Evolutionary conservation across 2,113 vertebrate genomes (phyloP), one percentile per base, ranked within the genome.

Genomic region (Mohoua ochrocephala): DNA sequence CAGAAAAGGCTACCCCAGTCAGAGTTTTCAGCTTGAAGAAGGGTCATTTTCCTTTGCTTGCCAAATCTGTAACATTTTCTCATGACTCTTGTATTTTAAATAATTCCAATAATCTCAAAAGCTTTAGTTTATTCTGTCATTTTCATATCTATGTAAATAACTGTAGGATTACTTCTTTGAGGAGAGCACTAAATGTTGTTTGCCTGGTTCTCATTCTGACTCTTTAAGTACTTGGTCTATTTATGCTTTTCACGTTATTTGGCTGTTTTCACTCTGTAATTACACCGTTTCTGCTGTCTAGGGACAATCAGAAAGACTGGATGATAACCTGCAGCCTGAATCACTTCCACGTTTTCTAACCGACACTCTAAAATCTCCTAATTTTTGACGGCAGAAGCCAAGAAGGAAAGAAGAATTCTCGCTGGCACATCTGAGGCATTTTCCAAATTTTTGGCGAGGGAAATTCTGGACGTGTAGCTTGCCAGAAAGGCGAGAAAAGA

Each of bases 221-320:
- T 90, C 49, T 61, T 35, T 35, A 73, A 53, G 52, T 17, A 67
- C 33, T 42, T 80, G 28, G 31, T 49, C 60, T 84, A 49, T 81
- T 65, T 52, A 23, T 9, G 60, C 53, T 65, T 61, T 89, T 76
- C 50, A 91, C 92, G 70, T 95, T 75, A 59, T 57, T 45, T 45
- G 45, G 9, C 53, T 65, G 33, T 2, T 93, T 76, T 64, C 63
- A 35, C 49, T 64, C 53, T 11, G 44, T 61, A 84, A 86, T 84
- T 87, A 85, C 65, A 82, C 73, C 13, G 30, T 68, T 68, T 92
- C 93, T 89, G 88, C 88, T 96, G 41, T 96, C 92, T 81, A 82
- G 95, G 85, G 90, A 77, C 60, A 59, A 21, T 71, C 31, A 37
- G 47, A 80, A 77, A 91, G 71, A 67, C 16, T 1, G 13, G 23